Conservation (phyloP, 2,113 vertebrate genomes). For the Mesoclemmys tuberculata region DNA sequence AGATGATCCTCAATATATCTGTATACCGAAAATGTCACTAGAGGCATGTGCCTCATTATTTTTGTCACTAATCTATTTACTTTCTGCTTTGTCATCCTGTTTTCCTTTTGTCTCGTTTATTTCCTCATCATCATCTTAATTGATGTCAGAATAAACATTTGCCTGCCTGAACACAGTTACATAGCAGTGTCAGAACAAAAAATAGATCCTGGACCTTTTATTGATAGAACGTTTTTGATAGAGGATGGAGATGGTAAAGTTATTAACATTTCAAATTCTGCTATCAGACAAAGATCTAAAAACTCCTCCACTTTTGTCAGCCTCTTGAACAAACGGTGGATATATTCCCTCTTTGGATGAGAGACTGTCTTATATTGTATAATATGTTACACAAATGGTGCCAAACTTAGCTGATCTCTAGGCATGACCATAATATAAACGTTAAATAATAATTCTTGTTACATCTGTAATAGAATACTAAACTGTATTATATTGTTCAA, state of each 20-base stretch:
- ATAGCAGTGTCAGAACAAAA: background rate
- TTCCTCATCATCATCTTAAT: background rate
- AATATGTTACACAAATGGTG: background rate
- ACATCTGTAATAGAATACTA: background rate
- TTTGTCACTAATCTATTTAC: background rate
- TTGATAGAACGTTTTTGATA: background rate
- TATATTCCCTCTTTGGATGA: background rate
- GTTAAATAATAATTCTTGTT: background rate
- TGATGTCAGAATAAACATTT: background rate
- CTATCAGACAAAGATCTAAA: background rate
- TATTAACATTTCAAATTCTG: background rate
- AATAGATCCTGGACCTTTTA: background rate
- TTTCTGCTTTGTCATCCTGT: background rate
- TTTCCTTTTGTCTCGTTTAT: background rate
- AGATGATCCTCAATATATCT: no score
- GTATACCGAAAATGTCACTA: no score
- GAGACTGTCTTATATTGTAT: background rate
- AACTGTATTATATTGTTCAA: background rate
- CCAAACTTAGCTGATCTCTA: background rate
- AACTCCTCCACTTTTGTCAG: background rate
- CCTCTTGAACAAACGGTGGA: background rate
- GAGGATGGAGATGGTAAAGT: no score
- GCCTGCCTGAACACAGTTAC: background rate
- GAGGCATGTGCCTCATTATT: no score
- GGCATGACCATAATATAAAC: background rate